phyloP scores from a whole-genome alignment of 2,113 vertebrate species.

The Cepphus grylle region DNA sequence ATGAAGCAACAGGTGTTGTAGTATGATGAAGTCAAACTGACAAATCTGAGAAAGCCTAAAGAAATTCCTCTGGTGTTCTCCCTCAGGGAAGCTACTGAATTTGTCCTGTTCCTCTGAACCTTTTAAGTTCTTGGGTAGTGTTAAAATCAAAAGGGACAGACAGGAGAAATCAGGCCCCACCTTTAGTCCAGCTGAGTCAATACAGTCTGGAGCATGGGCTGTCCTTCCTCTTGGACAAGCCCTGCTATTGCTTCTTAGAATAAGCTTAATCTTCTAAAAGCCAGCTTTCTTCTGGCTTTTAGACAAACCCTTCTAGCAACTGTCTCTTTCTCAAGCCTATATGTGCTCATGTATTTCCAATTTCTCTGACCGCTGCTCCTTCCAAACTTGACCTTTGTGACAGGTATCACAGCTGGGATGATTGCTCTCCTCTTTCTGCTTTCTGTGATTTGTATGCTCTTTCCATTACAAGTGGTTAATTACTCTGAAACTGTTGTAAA shows the following conservation, averaged over 20 bases:
- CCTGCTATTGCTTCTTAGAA: not conserved
- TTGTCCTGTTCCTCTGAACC: not conserved
- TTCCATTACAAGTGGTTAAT: not conserved
- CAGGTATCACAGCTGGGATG: not conserved
- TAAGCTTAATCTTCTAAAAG: not conserved
- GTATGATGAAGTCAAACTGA: not conserved
- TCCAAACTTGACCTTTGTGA: not conserved
- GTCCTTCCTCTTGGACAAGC: not conserved
- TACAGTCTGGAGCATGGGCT: not conserved
- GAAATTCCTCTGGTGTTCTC: not conserved
- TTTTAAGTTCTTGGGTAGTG: not conserved
- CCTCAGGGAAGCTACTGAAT: not conserved
- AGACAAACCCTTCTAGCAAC: not conserved
- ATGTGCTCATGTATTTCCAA: fast-evolving
- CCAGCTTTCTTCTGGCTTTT: not conserved
- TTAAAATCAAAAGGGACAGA: not conserved
- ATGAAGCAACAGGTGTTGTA: not conserved
- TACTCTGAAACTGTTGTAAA: not conserved
- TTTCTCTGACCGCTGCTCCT: not conserved
- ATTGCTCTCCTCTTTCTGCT: not conserved
- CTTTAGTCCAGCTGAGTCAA: not conserved
- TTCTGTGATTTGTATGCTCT: not conserved
- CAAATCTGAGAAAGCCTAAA: not conserved
- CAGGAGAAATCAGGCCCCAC: not conserved
- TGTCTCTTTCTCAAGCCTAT: not conserved